These are phyloP conservation scores for Lapara coniferarum DNA, from an alignment of 2,888 invertebrate genomes.

Conservation along the genomic window DNA sequence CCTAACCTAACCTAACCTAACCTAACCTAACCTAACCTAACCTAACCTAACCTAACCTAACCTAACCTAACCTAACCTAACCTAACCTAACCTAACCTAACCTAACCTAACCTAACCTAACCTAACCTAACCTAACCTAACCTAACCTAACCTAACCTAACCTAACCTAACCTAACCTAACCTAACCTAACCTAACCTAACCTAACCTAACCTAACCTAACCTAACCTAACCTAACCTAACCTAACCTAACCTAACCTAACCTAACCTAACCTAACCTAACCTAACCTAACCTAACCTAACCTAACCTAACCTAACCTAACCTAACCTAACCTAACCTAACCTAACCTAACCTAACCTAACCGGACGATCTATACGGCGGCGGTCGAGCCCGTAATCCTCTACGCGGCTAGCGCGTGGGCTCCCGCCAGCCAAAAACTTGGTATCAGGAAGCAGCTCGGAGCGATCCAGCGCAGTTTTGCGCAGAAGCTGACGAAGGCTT, in stretches of 20 bases:
- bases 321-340: slow-evolving; percentile 39
- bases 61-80: slow-evolving; percentile 36
- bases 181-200: slow-evolving; percentile 32
- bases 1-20: slow-evolving; percentile 34
- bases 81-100: slow-evolving; percentile 38
- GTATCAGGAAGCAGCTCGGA: too few relatives aligned
- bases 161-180: slow-evolving; percentile 36
- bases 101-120: slow-evolving; percentile 38
- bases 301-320: slow-evolving; percentile 39
- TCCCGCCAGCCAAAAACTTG: too few relatives aligned
- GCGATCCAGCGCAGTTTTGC: too few relatives aligned
- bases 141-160: slow-evolving; percentile 30
- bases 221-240: slow-evolving; percentile 36
- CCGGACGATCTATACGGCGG: too few relatives aligned
- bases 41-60: slow-evolving; percentile 35
- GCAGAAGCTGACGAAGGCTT: too few relatives aligned
- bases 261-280: slow-evolving; percentile 36
- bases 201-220: slow-evolving; percentile 31
- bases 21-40: slow-evolving; percentile 36
- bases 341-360: slow-evolving; percentile 39
- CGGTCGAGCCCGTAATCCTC: too few relatives aligned
- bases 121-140: slow-evolving; percentile 35
- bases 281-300: slow-evolving; percentile 37
- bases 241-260: slow-evolving; percentile 38
- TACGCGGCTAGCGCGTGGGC: too few relatives aligned